Percentiles rank a stretch among this genome's conserved stretches.
Evolutionary conservation across 2,797 vertebrate species (phyloP).

Genomic region (Pangasius mekongensis): DNA sequence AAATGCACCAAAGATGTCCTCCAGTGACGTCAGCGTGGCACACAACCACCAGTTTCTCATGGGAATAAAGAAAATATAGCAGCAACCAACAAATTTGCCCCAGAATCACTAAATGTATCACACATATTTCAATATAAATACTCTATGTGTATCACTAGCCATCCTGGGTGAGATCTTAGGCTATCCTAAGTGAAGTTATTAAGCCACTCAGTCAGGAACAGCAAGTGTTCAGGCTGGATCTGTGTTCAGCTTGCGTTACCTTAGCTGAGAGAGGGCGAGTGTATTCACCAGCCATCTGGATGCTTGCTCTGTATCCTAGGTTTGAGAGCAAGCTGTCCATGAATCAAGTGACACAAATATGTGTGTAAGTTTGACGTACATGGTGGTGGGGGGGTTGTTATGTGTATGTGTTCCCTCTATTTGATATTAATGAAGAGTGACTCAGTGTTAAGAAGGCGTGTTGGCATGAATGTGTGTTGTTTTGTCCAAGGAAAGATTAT

Average conservation of each 20-base stretch:
- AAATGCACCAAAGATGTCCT: not conserved
- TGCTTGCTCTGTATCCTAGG: slow-evolving; percentile 73
- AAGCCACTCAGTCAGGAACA: slow-evolving; percentile 66
- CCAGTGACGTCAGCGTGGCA: not conserved
- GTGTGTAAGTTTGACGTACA: slow-evolving; percentile 41
- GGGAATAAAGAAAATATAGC: not conserved
- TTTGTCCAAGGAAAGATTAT: slow-evolving; percentile 68
- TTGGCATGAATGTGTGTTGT: slow-evolving; percentile 40
- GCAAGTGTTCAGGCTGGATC: slow-evolving; percentile 62
- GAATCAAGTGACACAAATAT: slow-evolving; percentile 72
- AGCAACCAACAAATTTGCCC: not conserved
- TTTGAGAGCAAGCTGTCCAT: slow-evolving; percentile 78
- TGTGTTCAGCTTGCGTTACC: slow-evolving; percentile 61
- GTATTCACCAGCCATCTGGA: slow-evolving; percentile 81
- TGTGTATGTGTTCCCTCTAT: slow-evolving; percentile 63
- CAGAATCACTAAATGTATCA: not conserved
- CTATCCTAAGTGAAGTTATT: slow-evolving; percentile 49
- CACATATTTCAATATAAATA: not conserved
- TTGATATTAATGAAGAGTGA: slow-evolving; percentile 70
- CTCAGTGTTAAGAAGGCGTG: slow-evolving; percentile 60
- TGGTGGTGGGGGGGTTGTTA: slow-evolving; percentile 11
- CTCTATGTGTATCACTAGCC: slow-evolving; percentile 5
- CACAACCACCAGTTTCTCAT: no score
- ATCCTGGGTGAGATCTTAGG: slow-evolving; percentile 43
- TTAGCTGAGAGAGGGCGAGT: slow-evolving; percentile 56